Evolutionary conservation across 1,140 invertebrate genomes (phyloP), one percentile per base, ranked within the genome.

Genomic region (Microplitis demolitor): DNA sequence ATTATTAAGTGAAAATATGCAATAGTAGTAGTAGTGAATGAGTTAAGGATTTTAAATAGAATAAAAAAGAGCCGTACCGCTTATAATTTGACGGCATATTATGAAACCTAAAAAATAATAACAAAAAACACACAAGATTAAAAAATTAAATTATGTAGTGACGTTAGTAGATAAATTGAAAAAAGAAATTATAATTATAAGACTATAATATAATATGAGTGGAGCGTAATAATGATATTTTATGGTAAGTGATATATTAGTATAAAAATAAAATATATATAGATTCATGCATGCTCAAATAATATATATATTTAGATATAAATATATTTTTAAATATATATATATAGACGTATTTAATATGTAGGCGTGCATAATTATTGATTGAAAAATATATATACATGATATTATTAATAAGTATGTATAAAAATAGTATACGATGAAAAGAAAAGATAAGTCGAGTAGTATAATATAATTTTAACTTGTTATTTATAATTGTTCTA

Each of bases 51-150:
- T 45, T 45, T 53, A 63, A 66, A 67, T 61, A 68, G 35, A 78
- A 81, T 79, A 64, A 82, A 76, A 79, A 83, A 73, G 82, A 73
- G 76, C 80, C 85, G 83, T 87, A 87, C 85, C 85, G 84, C 84
- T 87, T 87, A 84, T 86, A 87, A 86, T 84, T 85, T 80, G 84
- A 85, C 82, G 85, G 79, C 83, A 85, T 83, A 85, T 85, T 85
- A 85, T 84, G 83, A 84, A 85, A 87, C 85, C 85, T 87, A 85
- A 82, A 86, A 86, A 83, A 81, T 79, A 84, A 85, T 84, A 80
- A 85, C 78, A 82, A 76, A 83, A 45, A 45, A 45, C 39, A 67
- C 72, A 83, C 67, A 80, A 70, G 72, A 80, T 84, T 85, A 86
- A 80, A 24, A 80, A 79, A 64, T 16, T 67, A 74, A 77, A 74